A percentile compares a stretch with the other conserved stretches of the same genome.
Evolutionary conservation across 2,797 vertebrate genomes (phyloP).

Genomic region (Falco novaeseelandiae): DNA sequence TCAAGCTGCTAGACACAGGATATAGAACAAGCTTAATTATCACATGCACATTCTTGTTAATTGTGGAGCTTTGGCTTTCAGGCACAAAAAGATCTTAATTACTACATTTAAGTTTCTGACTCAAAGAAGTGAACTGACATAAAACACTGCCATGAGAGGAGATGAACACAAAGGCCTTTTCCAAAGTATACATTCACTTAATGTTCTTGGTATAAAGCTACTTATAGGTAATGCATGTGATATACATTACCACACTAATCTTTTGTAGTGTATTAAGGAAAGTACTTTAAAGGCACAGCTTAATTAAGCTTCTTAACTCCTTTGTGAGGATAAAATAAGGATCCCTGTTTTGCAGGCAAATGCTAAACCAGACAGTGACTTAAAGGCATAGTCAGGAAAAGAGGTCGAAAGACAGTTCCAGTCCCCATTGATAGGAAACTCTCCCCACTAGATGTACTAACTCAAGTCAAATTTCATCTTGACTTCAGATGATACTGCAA

Average conservation of each 20-base stretch:
- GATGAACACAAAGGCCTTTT: neutral
- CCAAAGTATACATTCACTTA: neutral
- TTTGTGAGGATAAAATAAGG: slow-evolving; percentile 33
- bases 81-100: neutral
- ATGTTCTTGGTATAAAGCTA: neutral
- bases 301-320: slow-evolving; percentile 43
- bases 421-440: neutral
- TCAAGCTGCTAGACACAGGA: neutral
- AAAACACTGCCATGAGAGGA: neutral
- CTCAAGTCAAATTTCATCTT: neutral
- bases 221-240: neutral
- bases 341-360: slow-evolving; percentile 11
- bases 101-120: neutral
- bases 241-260: neutral
- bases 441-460: fast-evolving
- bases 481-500: neutral
- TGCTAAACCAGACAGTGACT: slow-evolving; percentile 11
- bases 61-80: neutral
- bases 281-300: neutral
- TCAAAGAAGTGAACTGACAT: neutral
- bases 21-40: neutral
- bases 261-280: neutral
- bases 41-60: neutral
- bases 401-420: neutral
- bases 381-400: neutral